Evolutionary conservation across 2,113 vertebrate species (phyloP).

Genomic region (Gavialis gangeticus): DNA sequence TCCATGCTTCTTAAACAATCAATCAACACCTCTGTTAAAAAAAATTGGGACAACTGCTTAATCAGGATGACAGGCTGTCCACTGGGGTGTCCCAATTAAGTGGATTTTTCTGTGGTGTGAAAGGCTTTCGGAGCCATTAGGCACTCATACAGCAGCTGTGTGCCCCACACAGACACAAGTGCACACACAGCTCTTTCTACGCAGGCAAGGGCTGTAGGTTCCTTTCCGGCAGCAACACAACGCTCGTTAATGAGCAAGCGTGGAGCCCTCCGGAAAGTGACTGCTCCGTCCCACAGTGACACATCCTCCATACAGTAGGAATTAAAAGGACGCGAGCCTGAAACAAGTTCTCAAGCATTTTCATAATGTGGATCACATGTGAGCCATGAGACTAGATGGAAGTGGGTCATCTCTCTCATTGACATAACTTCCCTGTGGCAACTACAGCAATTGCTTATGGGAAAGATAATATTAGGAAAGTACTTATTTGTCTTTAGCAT

Average conservation of each 20-base stretch:
- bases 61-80: neutral
- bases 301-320: neutral
- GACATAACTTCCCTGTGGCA: neutral
- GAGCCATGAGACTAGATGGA: neutral
- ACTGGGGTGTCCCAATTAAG: neutral
- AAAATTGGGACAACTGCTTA: neutral
- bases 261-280: neutral
- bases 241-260: neutral
- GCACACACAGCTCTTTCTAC: neutral
- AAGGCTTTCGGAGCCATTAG: fast-evolving
- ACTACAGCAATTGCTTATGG: neutral
- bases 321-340: neutral
- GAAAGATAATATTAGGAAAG: neutral
- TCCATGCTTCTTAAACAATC: neutral
- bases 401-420: neutral
- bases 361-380: neutral
- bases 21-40: neutral
- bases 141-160: neutral
- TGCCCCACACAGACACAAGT: neutral
- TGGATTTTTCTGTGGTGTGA: neutral
- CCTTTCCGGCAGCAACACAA: fast-evolving
- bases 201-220: fast-evolving
- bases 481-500: neutral
- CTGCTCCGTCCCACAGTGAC: neutral
- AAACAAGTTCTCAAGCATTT: neutral